These are phyloP conservation scores for Teleopsis dalmanni DNA, from an alignment of 1,140 invertebrate species.

Conservation along the genomic window DNA sequence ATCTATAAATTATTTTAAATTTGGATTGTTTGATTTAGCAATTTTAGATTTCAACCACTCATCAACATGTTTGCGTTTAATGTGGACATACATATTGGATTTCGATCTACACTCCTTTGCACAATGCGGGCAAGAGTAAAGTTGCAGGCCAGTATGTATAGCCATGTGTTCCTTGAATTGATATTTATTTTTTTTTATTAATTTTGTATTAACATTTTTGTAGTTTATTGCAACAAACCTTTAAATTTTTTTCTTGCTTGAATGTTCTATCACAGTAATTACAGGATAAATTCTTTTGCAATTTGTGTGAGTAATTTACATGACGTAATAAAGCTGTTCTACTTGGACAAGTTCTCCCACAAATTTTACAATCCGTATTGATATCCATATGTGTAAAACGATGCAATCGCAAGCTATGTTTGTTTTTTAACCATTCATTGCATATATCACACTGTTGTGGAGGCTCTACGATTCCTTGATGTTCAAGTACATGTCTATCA, in stretches of 20 bases:
- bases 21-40: conserved; percentile 37
- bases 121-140: conserved; percentile 42
- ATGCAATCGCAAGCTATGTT: conserved; percentile 31
- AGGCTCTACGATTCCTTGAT: conserved; percentile 30
- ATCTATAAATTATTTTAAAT: no score
- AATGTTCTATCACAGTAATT: conserved; percentile 38
- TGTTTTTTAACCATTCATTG: conserved; percentile 34
- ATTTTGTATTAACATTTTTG: no score
- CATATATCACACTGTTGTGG: conserved; percentile 31
- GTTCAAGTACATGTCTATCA: conserved; percentile 29
- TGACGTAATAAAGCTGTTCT: conserved; percentile 27
- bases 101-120: conserved; percentile 36
- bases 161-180: conserved; percentile 44
- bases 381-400: conserved; percentile 28
- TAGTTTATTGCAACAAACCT: conserved; percentile 31
- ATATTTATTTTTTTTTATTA: no score
- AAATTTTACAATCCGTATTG: conserved; percentile 27
- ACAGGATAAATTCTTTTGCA: conserved; percentile 30
- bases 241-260: conserved; percentile 26
- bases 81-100: conserved; percentile 43
- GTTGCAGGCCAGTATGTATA: conserved; percentile 40
- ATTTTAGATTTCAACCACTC: conserved; percentile 37
- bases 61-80: conserved; percentile 33
- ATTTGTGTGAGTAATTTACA: conserved; percentile 32
- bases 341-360: conserved; percentile 23